Conservation (phyloP, 2,797 vertebrate genomes). For the Diplodus puntazzo region DNA sequence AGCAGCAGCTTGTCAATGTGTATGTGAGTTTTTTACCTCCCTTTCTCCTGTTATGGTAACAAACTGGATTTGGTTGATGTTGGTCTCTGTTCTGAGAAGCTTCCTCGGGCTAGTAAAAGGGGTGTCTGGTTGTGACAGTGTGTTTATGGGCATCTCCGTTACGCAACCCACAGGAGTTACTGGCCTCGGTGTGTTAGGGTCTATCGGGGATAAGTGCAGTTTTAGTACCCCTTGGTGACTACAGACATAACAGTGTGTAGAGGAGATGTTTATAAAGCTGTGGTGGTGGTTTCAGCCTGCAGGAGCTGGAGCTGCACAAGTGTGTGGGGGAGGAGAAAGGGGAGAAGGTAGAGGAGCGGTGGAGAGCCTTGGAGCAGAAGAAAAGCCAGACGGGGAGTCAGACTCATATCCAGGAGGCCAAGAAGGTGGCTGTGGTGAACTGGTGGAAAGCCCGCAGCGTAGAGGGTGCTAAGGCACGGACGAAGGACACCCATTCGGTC, state of each 20-base stretch:
- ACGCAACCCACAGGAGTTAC: constrained; percentile 54
- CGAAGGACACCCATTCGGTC: constrained; percentile 21
- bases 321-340: constrained; percentile 75
- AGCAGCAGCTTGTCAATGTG: constrained; percentile 84
- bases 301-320: constrained; percentile 78
- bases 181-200: constrained; percentile 49
- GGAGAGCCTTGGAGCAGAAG: constrained; percentile 60
- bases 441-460: constrained; percentile 77
- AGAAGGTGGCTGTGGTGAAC: constrained; percentile 74
- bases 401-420: constrained; percentile 56
- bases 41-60: constrained; percentile 79
- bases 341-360: constrained; percentile 71
- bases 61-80: constrained; percentile 62
- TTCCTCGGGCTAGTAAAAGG: constrained; percentile 69
- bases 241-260: constrained; percentile 69
- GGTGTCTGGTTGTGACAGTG: constrained; percentile 64
- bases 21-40: constrained; percentile 79
- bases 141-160: constrained; percentile 71
- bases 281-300: constrained; percentile 76
- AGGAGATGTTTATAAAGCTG: constrained; percentile 77
- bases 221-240: constrained; percentile 77
- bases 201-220: constrained; percentile 75
- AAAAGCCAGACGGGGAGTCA: constrained; percentile 62
- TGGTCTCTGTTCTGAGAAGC: constrained; percentile 65
- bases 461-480: constrained; percentile 57